Base-by-base conservation (phyloP, 1,140 invertebrate genomes). In the Conus betulinus region DNA sequence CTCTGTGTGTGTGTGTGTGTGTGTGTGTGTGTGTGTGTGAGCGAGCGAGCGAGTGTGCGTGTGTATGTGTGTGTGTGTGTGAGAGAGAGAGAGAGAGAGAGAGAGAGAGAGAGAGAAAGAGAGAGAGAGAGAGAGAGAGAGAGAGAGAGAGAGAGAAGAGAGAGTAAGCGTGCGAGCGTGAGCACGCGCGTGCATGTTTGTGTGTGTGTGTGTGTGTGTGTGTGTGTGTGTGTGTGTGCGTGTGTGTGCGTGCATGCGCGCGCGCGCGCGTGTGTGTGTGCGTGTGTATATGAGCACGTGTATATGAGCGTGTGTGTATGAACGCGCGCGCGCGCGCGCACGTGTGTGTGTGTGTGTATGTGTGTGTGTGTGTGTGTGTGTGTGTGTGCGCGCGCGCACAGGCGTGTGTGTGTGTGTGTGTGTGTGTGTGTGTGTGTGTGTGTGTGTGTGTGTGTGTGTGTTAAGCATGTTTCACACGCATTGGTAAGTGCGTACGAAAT, bases 151-250 rank as follows among this genome's bases (percentile, higher is more conserved):
- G 57, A 15, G 57, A 11, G 15, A 0, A 2, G 57, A 15, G 57
- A 15, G 57, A 15, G 57, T 60, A 8, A 17, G 71, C 23, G 71
- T 74, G 25, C 23, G 71, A 17, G 71, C 71, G 71, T 5, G 20
- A 3, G 71, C 20, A 20, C 71, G 71, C 20, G 71, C 71, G 6
- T 5, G 71, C 71, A 20, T 25, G 20, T 74, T 0, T 74, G 71
- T 74, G 71, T 74, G 71, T 74, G 71, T 74, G 71, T 74, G 71
- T 74, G 71, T 74, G 71, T 74, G 71, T 74, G 71, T 74, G 7
- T 23, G 71, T 23, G 25, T 23, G 71, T 23, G 71, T 74, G 71
- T 20, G 71, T 74, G 25, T 74, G 20, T 74, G 25, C 7, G 71
- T 74, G 57, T 60, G 57, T 60, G 57, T 8, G 15, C 4, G 57